phyloP scores from a whole-genome alignment of 1,140 invertebrate species.

The Conopomorpha cramerella region DNA sequence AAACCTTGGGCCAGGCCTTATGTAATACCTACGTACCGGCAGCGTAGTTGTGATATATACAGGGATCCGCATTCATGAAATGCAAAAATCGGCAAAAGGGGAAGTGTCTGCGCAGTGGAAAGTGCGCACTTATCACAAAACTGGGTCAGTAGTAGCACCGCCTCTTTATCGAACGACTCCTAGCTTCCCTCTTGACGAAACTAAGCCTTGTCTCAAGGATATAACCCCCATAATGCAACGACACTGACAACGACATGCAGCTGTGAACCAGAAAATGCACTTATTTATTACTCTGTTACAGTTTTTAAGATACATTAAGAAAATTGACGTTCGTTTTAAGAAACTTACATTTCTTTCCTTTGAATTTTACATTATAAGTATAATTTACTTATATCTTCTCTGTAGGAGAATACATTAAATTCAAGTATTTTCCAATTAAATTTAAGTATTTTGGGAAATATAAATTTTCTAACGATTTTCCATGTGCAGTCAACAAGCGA shows the following conservation, averaged over 20 bases:
- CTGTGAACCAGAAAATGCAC: conserved; percentile 33
- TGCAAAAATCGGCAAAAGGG: conserved; percentile 42
- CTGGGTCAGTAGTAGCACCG: conserved; percentile 54
- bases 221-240: conserved; percentile 26
- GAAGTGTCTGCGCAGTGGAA: conserved; percentile 48
- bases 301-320: no score
- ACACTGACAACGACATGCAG: conserved; percentile 13
- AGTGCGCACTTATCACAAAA: conserved; percentile 51
- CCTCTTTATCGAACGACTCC: conserved; percentile 51
- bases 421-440: no score
- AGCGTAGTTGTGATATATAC: no score
- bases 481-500: conserved; percentile 40
- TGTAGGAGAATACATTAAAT: no score
- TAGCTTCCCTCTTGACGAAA: conserved; percentile 22
- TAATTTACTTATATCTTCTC: no score
- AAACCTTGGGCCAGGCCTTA: no score
- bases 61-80: conserved; percentile 26
- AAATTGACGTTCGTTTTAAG: no score
- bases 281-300: conserved; percentile 16
- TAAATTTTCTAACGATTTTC: no score
- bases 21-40: no score
- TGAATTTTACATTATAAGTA: no score
- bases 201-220: conserved; percentile 24
- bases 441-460: no score
- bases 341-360: no score